Evolutionary conservation across 2,797 vertebrate species (phyloP), one percentile per base, ranked within the genome.

Genomic region (Onychomys torridus): DNA sequence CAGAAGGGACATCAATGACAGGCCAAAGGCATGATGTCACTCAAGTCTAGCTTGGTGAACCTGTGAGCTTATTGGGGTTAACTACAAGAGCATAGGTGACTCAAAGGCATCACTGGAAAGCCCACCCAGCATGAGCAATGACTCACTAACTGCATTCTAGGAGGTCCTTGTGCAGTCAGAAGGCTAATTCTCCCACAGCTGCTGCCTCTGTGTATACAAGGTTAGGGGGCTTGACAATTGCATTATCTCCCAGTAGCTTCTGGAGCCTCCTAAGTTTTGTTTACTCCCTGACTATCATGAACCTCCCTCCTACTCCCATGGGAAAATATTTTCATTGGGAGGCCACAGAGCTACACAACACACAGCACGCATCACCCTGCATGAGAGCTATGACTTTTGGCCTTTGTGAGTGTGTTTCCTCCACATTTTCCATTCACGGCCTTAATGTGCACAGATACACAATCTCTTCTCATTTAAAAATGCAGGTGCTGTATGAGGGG

Each of bases 401-500:
- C 29, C 88, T 78, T 37, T 17, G 2, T 57, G 78, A 49, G n/a
- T 76, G n/a, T 34, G 82, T 69, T 86, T 76, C 75, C 57, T 90
- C 61, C 25, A 43, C 40, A 14, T 52, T 79, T 95, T 27, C 49
- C 69, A 23, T 73, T 83, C 37, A 37, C n/a, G 29, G 37, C 63
- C 34, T 91, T 88, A 32, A 32, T 32, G 59, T 34, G 37, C 59
- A 49, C 65, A 63, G 78, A 71, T 77, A 63, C 0, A 85, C 6
- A 52, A 61, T 17, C 76, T 94, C 13, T 57, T 85, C 71, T 79
- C n/a, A 89, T 59, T 73, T 92, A 34, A 46, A 96, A 69, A 87
- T 92, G 61, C 40, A 92, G 67, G 29, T 52, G 14, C 32, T 43
- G 16, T 52, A 29, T 65, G 23, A 61, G 32, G 0, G 27, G 25